Evolutionary conservation across 2,888 invertebrate genomes (phyloP), one percentile per base, ranked within the genome.

Genomic region (Andrena praecox): DNA sequence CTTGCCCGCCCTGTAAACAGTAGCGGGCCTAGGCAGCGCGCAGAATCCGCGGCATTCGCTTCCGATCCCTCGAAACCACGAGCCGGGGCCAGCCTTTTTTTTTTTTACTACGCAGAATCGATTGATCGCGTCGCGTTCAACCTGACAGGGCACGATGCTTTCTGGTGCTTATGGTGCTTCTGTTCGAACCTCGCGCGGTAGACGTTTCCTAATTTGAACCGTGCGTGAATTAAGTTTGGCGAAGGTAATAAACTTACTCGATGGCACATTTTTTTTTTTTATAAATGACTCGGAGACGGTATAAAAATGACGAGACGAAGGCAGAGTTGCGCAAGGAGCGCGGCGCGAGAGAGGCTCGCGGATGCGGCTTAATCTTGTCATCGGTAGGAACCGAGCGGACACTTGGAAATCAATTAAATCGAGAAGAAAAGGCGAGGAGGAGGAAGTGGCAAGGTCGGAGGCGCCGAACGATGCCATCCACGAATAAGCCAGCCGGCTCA

Each of bases 1-100:
- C 89, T 91, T 90, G 89, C 52, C 6, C 7, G 7, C n/a, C 87
- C 87, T 84, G 84, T 88, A 87, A 91, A 90, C 87, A 80, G 74
- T 59, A 74, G 64, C 29, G 33, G 68, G 33, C 64, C 50, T 71
- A 63, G 31, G 56, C 20, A n/a, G 29, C 35, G 10, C 59, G 71
- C 52, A 78, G 76, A 63, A 86, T 84, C 70, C 84, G 52, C 63
- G 78, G 74, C 69, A 81, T 60, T 60, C 79, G 77, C 62, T 80
- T 77, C 77, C 70, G 76, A 75, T 73, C 76, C 50, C 6, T 54
- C 66, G 42, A 71, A 77, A 82, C 64, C 56, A 16, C 59, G 20
- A 20, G 42, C 48, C 16, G 29, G 42, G 42, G 16, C 42, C 3
- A 20, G 16, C 35, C 29, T 64, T 59, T 68, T 72, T 54, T 64